Percentiles rank a stretch among this genome's conserved stretches.
phyloP scores from a whole-genome alignment of 1,140 invertebrate species.

The Brachionus plicatilis region DNA sequence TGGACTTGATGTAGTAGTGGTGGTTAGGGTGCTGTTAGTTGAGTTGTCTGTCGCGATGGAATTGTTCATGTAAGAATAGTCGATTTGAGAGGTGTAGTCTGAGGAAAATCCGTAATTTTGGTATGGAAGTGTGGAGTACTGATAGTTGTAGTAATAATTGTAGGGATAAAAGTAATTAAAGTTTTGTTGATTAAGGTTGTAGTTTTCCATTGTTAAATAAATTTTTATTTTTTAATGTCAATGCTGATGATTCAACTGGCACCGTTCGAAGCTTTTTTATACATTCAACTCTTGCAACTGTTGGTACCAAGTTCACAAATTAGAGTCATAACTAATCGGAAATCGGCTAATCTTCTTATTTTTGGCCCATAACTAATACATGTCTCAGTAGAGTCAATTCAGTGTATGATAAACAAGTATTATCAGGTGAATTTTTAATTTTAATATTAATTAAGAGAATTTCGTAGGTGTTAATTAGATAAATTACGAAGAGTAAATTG shows the following conservation, averaged over 20 bases:
- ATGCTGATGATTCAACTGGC: neutral
- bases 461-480: slow-evolving; percentile 21
- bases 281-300: neutral
- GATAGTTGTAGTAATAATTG: slow-evolving; percentile 17
- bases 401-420: slow-evolving; percentile 28
- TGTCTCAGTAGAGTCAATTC: neutral
- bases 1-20: neutral
- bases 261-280: neutral
- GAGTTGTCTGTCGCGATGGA: neutral
- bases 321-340: slow-evolving; percentile 35
- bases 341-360: slow-evolving; percentile 33
- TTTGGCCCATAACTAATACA: slow-evolving; percentile 1
- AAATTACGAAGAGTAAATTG: neutral
- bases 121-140: neutral
- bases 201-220: neutral
- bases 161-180: slow-evolving; percentile 16
- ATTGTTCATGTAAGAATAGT: neutral
- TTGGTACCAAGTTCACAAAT: slow-evolving; percentile 21
- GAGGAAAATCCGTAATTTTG: neutral
- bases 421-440: slow-evolving; percentile 33
- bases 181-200: neutral
- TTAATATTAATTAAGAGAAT: neutral
- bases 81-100: neutral
- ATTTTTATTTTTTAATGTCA: neutral
- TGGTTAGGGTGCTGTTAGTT: neutral